Percentiles rank a stretch among this genome's conserved stretches.
These are phyloP conservation scores for Anguilla marmorata DNA, from an alignment of 2,797 vertebrate species.

Conservation along the genomic window DNA sequence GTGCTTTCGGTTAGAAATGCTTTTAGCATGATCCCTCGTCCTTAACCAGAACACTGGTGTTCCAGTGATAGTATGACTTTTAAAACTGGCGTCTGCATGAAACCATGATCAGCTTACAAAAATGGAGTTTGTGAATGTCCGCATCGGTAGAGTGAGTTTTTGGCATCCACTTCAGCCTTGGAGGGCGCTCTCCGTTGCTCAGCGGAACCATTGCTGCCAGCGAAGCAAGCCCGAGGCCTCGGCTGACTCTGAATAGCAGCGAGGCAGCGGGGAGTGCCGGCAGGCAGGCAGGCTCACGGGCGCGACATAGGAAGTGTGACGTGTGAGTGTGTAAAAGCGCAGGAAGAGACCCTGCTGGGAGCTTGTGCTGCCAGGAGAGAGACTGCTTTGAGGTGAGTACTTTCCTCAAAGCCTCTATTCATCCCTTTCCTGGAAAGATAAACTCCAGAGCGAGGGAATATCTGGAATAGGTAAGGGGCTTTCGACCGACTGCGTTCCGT, in stretches of 20 bases:
- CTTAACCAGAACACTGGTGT: no score
- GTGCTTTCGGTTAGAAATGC: background rate
- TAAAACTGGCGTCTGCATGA: background rate
- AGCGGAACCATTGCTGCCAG: background rate
- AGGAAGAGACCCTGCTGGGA: slow-evolving; percentile 33
- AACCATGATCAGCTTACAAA: background rate
- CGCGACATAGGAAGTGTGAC: slow-evolving; percentile 36
- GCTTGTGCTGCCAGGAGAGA: background rate
- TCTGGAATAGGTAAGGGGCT: background rate
- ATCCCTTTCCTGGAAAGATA: background rate
- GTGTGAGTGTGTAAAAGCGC: background rate
- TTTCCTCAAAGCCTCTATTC: slow-evolving; percentile 7
- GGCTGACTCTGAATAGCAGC: background rate
- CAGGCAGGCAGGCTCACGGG: slow-evolving; percentile 8
- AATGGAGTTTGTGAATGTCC: background rate
- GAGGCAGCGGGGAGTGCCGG: background rate
- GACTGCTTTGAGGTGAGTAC: slow-evolving; percentile 28
- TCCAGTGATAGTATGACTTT: background rate
- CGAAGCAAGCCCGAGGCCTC: background rate
- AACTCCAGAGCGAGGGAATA: background rate
- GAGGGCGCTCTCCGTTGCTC: background rate
- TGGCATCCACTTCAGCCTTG: background rate
- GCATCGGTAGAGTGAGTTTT: background rate
- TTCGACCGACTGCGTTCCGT: background rate
- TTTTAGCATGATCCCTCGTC: background rate